Evolutionary conservation across 2,888 invertebrate species (phyloP), one percentile per base, ranked within the genome.

Genomic region (Trachelus troglodyta): DNA sequence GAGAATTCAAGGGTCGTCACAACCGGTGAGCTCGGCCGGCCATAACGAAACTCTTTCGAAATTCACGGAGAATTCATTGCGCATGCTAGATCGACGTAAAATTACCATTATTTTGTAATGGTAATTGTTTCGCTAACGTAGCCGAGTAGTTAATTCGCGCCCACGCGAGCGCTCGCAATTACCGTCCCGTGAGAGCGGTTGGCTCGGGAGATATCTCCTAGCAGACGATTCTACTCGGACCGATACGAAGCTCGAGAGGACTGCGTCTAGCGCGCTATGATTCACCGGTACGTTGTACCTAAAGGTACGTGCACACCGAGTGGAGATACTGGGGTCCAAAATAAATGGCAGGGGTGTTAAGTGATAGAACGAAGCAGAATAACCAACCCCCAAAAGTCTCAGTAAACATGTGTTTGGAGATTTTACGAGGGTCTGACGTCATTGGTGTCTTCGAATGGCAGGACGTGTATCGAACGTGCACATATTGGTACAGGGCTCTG

Each of bases 31-130:
- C 23, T 23, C 23, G 56, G 9, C 23, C 2, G 23, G 56, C 9
- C 23, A 56, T 4, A 56, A 56, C 56, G 56, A 56, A 56, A 23
- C 56, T 9, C 23, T 56, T 56, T 56, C 23, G 9, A 56, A 23
- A 56, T 33, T 34, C 12, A 12, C 12, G 0, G 0, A 12, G 71
- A 33, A 71, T 23, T 23, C 78, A 76, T 76, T 76, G 75, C 56
- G 75, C 78, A 73, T 78, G n/a, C 71, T 15, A 31, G 31, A 71
- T 71, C 4, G 12, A 31, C 33, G 71, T 23, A 73, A 33, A 78
- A 75, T 78, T 78, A 78, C 76, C 56, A 78, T 78, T 78, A 78
- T 78, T 78, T 78, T 78, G 73, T 78, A 76, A 78, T 76, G 78
- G 78, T 78, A 76, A 78, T 78, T 78, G 78, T 78, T 76, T 73